Conservation (phyloP, 1,140 invertebrate species). For the Drosophila pallidifrons region DNA sequence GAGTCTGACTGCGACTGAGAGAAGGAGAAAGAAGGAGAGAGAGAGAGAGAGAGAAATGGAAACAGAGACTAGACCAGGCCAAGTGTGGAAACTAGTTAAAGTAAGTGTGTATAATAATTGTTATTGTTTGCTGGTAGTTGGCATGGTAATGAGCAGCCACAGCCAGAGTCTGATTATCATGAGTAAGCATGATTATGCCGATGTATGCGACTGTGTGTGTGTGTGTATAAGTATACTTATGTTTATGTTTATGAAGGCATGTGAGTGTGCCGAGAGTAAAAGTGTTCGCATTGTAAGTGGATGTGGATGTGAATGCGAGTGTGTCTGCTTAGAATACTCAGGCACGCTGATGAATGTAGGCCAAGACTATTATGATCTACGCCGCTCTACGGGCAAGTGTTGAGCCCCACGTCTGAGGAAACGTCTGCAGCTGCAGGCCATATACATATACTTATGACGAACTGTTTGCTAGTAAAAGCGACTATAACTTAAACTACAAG, state of each 20-base stretch:
- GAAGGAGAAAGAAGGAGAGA: not conserved
- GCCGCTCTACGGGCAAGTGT: constrained; percentile 41
- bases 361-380: constrained; percentile 70
- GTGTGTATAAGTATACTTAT: constrained; percentile 17
- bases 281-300: constrained; percentile 66
- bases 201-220: constrained; percentile 22
- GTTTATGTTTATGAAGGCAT: constrained; percentile 38
- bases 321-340: constrained; percentile 61
- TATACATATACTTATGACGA: not conserved
- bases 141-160: constrained; percentile 72
- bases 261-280: constrained; percentile 68
- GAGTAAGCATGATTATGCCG: constrained; percentile 81
- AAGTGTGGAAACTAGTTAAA: constrained; percentile 82
- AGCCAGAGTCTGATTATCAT: constrained; percentile 75
- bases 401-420: constrained; percentile 46
- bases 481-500: not conserved
- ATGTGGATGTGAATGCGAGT: constrained; percentile 20
- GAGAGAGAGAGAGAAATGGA: not conserved
- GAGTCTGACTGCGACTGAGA: constrained; percentile 11
- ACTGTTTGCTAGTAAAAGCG: constrained; percentile 9
- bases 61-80: constrained; percentile 74
- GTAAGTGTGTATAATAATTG: constrained; percentile 74
- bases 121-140: constrained; percentile 69
- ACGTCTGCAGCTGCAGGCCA: constrained; percentile 20
- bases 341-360: constrained; percentile 58